Percentiles rank a stretch among this genome's conserved stretches.
phyloP scores from a whole-genome alignment of 2,797 vertebrate genomes.

The Craterocephalus amniculus region DNA sequence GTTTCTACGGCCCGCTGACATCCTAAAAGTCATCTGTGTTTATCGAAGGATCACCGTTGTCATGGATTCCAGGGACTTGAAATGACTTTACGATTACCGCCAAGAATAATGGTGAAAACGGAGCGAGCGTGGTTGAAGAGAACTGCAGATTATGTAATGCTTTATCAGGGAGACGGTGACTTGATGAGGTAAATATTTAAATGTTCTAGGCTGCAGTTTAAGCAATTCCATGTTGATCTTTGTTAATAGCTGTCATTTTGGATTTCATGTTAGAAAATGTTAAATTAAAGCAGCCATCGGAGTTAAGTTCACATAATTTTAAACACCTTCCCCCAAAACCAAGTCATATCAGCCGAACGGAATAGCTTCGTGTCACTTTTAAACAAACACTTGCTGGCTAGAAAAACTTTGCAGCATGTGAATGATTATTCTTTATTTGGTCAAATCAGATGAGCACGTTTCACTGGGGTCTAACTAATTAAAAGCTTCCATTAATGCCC shows the following conservation, averaged over 20 bases:
- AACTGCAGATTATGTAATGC: slow-evolving; percentile 20
- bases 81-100: slow-evolving; percentile 49
- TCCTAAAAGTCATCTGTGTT: slow-evolving; percentile 72
- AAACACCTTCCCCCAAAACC: slow-evolving; percentile 36
- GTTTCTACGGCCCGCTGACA: slow-evolving; percentile 53
- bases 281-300: slow-evolving; percentile 19
- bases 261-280: slow-evolving; percentile 13
- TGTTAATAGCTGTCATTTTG: slow-evolving; percentile 26
- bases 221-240: slow-evolving; percentile 19
- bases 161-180: slow-evolving; percentile 24
- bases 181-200: slow-evolving; percentile 30
- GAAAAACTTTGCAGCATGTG: background rate
- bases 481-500: slow-evolving; percentile 49
- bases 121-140: slow-evolving; percentile 29
- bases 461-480: slow-evolving; percentile 14
- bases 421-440: slow-evolving; percentile 1
- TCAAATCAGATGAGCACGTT: slow-evolving; percentile 6
- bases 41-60: slow-evolving; percentile 54
- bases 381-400: slow-evolving; percentile 6
- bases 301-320: slow-evolving; percentile 28
- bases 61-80: slow-evolving; percentile 55
- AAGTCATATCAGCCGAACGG: slow-evolving; percentile 10
- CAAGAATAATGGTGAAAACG: slow-evolving; percentile 25
- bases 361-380: slow-evolving; percentile 1
- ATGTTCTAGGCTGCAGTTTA: slow-evolving; percentile 6